A percentile compares a stretch with the other conserved stretches of the same genome.
These are phyloP conservation scores for Lomographa bimaculata DNA, from an alignment of 2,888 invertebrate species.

Conservation along the genomic window DNA sequence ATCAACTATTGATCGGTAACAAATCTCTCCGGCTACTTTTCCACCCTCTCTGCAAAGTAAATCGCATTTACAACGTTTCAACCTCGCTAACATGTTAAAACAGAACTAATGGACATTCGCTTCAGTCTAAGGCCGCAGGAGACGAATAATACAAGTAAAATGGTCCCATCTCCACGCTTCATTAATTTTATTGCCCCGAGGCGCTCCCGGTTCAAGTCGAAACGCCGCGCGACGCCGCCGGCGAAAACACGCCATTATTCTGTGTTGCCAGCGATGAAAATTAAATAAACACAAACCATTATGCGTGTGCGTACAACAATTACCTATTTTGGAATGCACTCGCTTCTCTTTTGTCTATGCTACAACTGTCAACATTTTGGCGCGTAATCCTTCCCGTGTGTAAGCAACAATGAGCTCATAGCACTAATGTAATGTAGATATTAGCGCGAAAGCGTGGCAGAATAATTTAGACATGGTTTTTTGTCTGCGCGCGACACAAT, in stretches of 20 bases:
- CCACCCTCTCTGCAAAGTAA: conserved; percentile 79
- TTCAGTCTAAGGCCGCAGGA: conserved; percentile 81
- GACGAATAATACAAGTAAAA: conserved; percentile 84
- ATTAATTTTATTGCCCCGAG: conserved; percentile 83
- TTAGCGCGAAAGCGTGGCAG: conserved; percentile 77
- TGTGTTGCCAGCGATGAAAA: conserved; percentile 77
- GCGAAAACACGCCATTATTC: conserved; percentile 79
- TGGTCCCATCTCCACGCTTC: conserved; percentile 84
- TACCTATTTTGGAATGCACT: conserved; percentile 64
- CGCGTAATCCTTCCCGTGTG: conserved; percentile 72
- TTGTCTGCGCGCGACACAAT: conserved; percentile 77
- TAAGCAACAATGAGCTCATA: conserved; percentile 59
- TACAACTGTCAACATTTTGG: conserved; percentile 77
- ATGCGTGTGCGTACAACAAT: conserved; percentile 60
- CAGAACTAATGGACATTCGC: conserved; percentile 84
- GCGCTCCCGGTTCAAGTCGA: conserved; percentile 71
- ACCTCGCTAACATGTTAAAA: conserved; percentile 84
- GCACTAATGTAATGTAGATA: conserved; percentile 80
- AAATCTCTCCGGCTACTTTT: conserved; percentile 75
- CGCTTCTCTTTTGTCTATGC: conserved; percentile 69
- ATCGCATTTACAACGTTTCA: conserved; percentile 83
- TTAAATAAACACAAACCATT: conserved; percentile 80
- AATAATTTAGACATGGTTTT: conserved; percentile 81
- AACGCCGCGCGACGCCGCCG: conserved; percentile 54
- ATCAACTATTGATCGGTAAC: conserved; percentile 68